These are phyloP conservation scores for Myopa tessellatipennis DNA, from an alignment of 2,888 invertebrate genomes.

Conservation along the genomic window DNA sequence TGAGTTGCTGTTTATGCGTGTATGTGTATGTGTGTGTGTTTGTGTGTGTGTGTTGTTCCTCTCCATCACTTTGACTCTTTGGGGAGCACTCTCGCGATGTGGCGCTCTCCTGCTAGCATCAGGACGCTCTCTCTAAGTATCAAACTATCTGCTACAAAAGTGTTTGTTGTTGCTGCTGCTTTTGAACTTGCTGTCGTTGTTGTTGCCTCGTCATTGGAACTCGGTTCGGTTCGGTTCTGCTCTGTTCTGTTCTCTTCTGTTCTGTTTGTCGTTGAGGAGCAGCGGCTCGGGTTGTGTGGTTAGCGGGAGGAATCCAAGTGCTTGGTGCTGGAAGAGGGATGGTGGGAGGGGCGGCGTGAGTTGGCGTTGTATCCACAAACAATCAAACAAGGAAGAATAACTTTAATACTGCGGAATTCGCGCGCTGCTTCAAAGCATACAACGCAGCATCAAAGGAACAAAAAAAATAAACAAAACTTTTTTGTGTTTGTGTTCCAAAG, in stretches of 20 bases:
- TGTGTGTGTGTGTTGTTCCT: neutral
- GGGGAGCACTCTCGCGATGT: slow-evolving; percentile 8
- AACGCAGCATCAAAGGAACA: neutral
- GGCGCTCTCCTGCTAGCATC: neutral
- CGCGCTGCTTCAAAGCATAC: slow-evolving; percentile 9
- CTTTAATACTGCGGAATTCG: slow-evolving; percentile 32
- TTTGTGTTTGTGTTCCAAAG: neutral
- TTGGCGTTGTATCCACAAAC: neutral
- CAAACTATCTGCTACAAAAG: slow-evolving; percentile 3
- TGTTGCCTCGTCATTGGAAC: slow-evolving; percentile 15
- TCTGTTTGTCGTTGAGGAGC: neutral
- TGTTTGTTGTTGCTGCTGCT: slow-evolving; percentile 43
- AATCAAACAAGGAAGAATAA: slow-evolving; percentile 28
- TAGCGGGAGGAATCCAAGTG: neutral
- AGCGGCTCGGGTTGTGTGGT: neutral
- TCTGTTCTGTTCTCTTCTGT: neutral
- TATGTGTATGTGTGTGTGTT: neutral
- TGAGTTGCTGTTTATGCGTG: slow-evolving; percentile 3
- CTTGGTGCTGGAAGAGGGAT: neutral
- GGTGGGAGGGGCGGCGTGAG: neutral
- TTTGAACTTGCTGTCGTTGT: slow-evolving; percentile 51
- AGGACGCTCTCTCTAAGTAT: neutral
- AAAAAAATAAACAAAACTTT: neutral
- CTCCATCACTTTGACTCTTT: slow-evolving; percentile 11
- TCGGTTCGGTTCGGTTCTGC: too few species aligned